Conservation (phyloP, 2,888 invertebrate genomes). For the Synergus gifuensis region DNA sequence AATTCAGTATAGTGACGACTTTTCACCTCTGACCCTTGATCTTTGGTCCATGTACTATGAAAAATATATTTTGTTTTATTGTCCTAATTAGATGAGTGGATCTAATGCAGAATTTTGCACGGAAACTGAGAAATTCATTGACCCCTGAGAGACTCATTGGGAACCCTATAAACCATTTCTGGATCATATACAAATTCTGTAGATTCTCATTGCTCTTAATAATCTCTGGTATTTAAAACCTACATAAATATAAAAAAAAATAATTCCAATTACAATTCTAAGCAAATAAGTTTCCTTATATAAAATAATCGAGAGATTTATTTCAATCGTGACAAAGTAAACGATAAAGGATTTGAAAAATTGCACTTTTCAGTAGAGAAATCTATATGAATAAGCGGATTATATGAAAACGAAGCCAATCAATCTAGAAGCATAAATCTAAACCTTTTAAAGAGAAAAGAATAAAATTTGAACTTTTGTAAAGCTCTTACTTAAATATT, state of each 20-base stretch:
- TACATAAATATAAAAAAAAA: neutral
- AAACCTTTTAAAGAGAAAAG: slow-evolving; percentile 1
- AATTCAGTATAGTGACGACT: no score
- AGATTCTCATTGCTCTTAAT: slow-evolving; percentile 25
- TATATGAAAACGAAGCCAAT: neutral
- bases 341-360: no score
- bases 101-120: slow-evolving; percentile 21
- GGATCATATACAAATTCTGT: slow-evolving; percentile 26
- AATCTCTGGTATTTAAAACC: neutral
- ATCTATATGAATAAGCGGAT: no score
- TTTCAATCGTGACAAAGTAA: no score
- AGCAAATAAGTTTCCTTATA: no score
- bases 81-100: neutral
- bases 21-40: no score
- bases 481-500: neutral
- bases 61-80: neutral
- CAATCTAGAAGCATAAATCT: neutral
- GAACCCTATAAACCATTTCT: neutral
- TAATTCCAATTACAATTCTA: no score
- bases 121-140: slow-evolving; percentile 32
- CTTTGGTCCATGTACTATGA: no score
- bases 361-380: no score
- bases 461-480: neutral
- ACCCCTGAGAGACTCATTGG: slow-evolving; percentile 31
- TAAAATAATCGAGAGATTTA: no score